Base-by-base conservation (phyloP, 2,888 invertebrate genomes). In the Leptothorax acervorum region DNA sequence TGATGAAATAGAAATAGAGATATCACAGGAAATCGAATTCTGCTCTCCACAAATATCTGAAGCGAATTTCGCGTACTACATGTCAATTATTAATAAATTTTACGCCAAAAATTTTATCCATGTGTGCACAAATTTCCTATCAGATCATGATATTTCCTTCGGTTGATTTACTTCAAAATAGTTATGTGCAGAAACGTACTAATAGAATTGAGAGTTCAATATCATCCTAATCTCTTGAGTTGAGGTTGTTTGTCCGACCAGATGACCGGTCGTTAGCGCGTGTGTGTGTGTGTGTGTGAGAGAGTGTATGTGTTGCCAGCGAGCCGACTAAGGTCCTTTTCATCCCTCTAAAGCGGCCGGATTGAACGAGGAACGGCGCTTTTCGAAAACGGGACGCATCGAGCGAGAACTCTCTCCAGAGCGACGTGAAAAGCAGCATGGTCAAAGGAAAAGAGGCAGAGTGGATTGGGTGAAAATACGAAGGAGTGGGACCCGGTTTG, bases 391-490 rank as follows among this genome's bases (percentile, higher is more conserved):
- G 73, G 18, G 39, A 48, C 48, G 35, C 71, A 48, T 79, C 79
- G 79, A 71, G 60, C 73, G 79, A 79, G 48, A 79, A 48, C 71
- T 60, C 79, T 71, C 71, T 28, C 18, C 48, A 23, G 48, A 45
- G 12, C 48, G 23, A 60, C 39, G 18, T 79, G 79, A 79, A 79
- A 79, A 79, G 79, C 79, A 60, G 48, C 60, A 48, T 18, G 60
- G 73, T 79, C 79, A 79, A 79, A 79, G 78, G 71, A 75, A 65
- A 63, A 62, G 85, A 66, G 65, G 65, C 48, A 70, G 55, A 85
- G 70, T 68, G 70, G 71, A 78, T 82, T 75, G 81, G 62, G 81
- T 48, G 78, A 12, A 73, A 75, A 78, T 78, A 53, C 53, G 53
- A 45, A 73, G 48, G 74, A 55, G 60, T 42, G 79, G 39, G 74